Evolutionary conservation across 2,797 vertebrate genomes (phyloP), one percentile per base, ranked within the genome.

Genomic region (Epinephelus awoara): DNA sequence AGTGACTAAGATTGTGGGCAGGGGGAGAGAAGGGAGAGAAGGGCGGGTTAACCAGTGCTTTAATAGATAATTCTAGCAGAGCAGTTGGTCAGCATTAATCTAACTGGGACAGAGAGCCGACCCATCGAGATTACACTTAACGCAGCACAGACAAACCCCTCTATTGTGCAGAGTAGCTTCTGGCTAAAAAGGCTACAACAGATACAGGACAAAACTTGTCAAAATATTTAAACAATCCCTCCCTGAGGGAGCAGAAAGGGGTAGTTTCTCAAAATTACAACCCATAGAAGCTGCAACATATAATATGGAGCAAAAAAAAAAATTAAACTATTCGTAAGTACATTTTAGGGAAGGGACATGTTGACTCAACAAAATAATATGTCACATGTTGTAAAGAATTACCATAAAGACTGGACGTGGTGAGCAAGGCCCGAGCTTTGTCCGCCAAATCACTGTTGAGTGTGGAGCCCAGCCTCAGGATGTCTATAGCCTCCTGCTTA

Each of bases 401-500:
- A 99, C 98, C 97, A 83, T 98, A 98, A 90, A 99, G 97, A 92
- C 97, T 98, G 92, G 97, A 97, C 67, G 98, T 99, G 89, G 98
- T 99, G 93, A 99, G 97, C 82, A 99, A 95, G 56, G 98, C 98
- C 79, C 98, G 96, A 74, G 98, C 98, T 96, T 99, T 99, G 95
- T 99, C 98, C 40, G 98, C 98, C 94, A 99, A 94, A 87, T 99
- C 98, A 89, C 97, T 99, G 96, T 99, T 99, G 73, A 99, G 96
- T 23, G 98, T 99, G 90, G 98, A 99, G 87, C 98, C 98, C 93
- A 99, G 95, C 23, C 99, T 95, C 88, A 99, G 93, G 88, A 99
- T 96, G 90, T 99, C 98, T 84, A 99, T 99, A 62, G 98, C 98
- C 88, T 99, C 98, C 93, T 99, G 98, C 93, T 99, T 99, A 44